Base-by-base conservation (phyloP, 1,140 invertebrate species). In the Drosophila athabasca region DNA sequence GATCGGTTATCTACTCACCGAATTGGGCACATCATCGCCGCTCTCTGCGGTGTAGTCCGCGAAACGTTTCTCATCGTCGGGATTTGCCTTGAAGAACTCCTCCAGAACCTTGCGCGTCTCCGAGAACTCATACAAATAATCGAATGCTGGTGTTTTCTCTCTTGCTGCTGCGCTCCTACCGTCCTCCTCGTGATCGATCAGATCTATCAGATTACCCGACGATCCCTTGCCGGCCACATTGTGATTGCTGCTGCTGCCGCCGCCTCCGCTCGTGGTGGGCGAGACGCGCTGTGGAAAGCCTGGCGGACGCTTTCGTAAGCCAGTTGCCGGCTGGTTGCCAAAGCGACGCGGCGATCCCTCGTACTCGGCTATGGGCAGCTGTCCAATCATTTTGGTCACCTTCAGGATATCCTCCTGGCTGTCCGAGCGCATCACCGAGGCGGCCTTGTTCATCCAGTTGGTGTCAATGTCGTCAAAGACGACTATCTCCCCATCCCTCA, bases 41-140 rank as follows among this genome's bases (percentile, higher is more conserved):
- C 89, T 91, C 49, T 90, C 91, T 19, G 84, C 77, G 39, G 78
- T 76, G 51, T 79, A 90, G 60, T 92, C 90, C 2, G 79, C 76
- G 39, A 88, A 90, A 13, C 91, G 92, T 70, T 93, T 94, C 65
- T 94, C 94, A 80, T 94, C 94, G 26, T 93, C 93, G 26, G 93
- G 92, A 66, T 94, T 92, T 3, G 95, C 95, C 91, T 96, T 96
- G 92, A 97, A 98, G 92, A 98, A 97, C 93, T 98, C 97, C 90
- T 97, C 96, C 13, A 98, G 92, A 31, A 97, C 97, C 93, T 97
- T 97, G 52, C 96, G 93, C 11, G 97, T 98, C 92, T 98, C 96
- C 1, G 96, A 97, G 92, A 97, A 97, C 90, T 97, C 96, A 91
- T 97, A 97, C 41, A 97, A 92, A 92, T 97, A 97, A 93, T 97